Percentiles rank a stretch among this genome's conserved stretches.
Evolutionary conservation across 2,113 vertebrate genomes (phyloP).

Genomic region (Clupea harengus): DNA sequence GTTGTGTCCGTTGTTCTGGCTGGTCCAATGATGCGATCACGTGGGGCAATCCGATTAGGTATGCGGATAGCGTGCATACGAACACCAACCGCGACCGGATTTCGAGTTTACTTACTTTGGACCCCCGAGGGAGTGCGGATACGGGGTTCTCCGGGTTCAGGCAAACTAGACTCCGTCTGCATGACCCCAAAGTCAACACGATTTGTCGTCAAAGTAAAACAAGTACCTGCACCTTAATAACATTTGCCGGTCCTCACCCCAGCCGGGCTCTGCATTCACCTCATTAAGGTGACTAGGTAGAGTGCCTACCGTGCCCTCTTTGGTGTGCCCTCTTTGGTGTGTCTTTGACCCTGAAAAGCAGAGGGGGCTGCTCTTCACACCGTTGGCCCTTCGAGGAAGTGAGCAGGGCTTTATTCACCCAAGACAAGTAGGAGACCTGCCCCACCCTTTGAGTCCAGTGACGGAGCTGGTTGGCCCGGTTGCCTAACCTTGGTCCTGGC

Average conservation of each 20-base stretch:
- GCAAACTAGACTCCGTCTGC: too few relatives aligned
- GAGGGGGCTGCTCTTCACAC: background rate
- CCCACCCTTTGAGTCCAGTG: background rate
- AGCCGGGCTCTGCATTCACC: background rate
- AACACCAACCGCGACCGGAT: too few relatives aligned
- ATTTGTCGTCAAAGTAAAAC: background rate
- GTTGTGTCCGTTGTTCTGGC: too few relatives aligned
- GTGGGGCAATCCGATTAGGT: too few relatives aligned
- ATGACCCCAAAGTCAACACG: too few relatives aligned
- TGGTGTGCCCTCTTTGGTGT: background rate
- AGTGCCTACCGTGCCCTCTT: background rate
- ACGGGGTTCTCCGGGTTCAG: too few relatives aligned
- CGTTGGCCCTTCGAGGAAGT: background rate
- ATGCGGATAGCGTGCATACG: too few relatives aligned
- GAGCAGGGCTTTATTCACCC: conserved; percentile 6
- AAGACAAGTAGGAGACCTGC: background rate
- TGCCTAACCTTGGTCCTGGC: background rate
- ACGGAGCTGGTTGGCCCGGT: background rate
- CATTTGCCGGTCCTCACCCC: background rate
- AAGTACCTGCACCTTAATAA: background rate
- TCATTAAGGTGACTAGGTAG: background rate
- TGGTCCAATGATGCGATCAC: too few relatives aligned
- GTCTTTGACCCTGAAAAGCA: background rate
- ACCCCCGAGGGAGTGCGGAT: too few relatives aligned
- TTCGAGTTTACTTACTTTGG: too few relatives aligned